A percentile compares a stretch with the other conserved stretches of the same genome.
These are phyloP conservation scores for Nymphalis io DNA, from an alignment of 1,140 invertebrate species.

Conservation along the genomic window DNA sequence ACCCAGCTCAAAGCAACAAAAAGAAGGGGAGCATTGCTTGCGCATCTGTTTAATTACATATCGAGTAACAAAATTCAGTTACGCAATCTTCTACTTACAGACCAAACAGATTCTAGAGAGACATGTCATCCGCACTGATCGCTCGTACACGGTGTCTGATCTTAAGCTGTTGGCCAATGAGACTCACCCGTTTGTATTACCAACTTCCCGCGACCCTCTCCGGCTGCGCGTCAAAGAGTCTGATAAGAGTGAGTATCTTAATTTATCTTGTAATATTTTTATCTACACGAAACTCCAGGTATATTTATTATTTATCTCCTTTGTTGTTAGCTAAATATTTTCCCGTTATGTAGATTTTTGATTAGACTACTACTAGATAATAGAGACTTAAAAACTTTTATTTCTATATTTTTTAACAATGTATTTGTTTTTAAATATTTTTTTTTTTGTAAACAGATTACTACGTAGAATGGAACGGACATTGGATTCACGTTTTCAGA, in stretches of 20 bases:
- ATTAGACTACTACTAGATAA: no score
- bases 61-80: neutral
- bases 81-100: slow-evolving; percentile 74
- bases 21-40: neutral
- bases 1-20: neutral
- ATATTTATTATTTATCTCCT: neutral
- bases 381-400: no score
- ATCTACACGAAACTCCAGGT: neutral
- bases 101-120: slow-evolving; percentile 89
- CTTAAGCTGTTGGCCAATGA: slow-evolving; percentile 84
- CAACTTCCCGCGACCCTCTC: slow-evolving; percentile 86
- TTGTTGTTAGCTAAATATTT: no score
- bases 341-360: no score
- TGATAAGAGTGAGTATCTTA: slow-evolving; percentile 84
- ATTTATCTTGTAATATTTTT: neutral
- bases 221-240: slow-evolving; percentile 87
- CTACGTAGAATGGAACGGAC: slow-evolving; percentile 90
- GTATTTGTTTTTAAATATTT: neutral
- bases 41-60: neutral
- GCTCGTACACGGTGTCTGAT: slow-evolving; percentile 88
- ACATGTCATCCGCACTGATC: slow-evolving; percentile 88
- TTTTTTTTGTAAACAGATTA: slow-evolving; percentile 82
- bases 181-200: slow-evolving; percentile 83
- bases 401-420: no score
- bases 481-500: slow-evolving; percentile 90